These are phyloP conservation scores for Blera fallax DNA, from an alignment of 2,888 invertebrate genomes.

Conservation along the genomic window DNA sequence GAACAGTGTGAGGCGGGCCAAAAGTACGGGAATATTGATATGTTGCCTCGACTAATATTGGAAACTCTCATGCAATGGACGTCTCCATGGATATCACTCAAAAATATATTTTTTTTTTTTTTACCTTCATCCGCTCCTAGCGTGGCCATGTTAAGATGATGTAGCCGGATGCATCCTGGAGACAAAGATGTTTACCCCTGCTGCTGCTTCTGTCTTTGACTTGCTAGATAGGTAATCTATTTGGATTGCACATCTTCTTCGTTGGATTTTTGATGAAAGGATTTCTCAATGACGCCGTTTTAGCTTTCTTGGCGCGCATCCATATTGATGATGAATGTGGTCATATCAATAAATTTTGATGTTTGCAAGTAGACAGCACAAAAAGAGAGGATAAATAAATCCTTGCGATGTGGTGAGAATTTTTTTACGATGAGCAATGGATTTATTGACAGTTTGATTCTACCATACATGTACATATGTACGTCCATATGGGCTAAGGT, in stretches of 20 bases:
- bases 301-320: constrained; percentile 53
- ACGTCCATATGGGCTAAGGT: neutral
- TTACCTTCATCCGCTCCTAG: neutral
- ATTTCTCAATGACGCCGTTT: constrained; percentile 38
- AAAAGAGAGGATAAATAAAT: constrained; percentile 49
- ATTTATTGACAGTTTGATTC: constrained; percentile 35
- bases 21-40: constrained; percentile 55
- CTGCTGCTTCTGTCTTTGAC: constrained; percentile 50
- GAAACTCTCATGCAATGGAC: constrained; percentile 70
- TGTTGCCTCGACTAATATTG: constrained; percentile 68
- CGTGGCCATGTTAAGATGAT: constrained; percentile 38
- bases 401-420: constrained; percentile 43
- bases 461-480: constrained; percentile 2
- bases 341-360: constrained; percentile 69
- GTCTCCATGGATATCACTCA: constrained; percentile 74
- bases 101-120: constrained; percentile 58
- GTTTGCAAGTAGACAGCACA: constrained; percentile 48
- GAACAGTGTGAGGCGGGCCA: neutral
- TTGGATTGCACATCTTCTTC: constrained; percentile 66
- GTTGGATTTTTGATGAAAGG: constrained; percentile 52
- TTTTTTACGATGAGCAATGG: constrained; percentile 35
- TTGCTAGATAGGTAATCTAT: constrained; percentile 67
- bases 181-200: constrained; percentile 49
- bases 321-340: constrained; percentile 62
- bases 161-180: constrained; percentile 65